Evolutionary conservation across 2,888 invertebrate genomes (phyloP).

Genomic region (Heliothis peltigera): DNA sequence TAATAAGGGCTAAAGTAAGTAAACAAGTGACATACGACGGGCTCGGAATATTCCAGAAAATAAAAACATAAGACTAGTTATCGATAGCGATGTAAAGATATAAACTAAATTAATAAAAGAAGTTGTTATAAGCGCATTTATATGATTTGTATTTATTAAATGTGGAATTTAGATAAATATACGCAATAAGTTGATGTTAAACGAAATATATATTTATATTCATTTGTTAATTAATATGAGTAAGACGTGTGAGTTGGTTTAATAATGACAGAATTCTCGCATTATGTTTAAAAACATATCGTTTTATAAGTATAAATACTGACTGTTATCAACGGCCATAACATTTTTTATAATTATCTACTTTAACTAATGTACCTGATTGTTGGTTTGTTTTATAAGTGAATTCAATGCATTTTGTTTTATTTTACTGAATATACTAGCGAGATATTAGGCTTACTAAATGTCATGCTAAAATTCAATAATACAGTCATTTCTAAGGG

Average conservation of each 20-base stretch:
- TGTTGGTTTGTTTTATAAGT: slow-evolving; percentile 54
- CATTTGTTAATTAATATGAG: slow-evolving; percentile 44
- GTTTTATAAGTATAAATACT: slow-evolving; percentile 34
- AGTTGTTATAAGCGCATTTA: slow-evolving; percentile 50
- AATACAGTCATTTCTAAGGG: slow-evolving; percentile 38
- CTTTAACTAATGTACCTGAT: slow-evolving; percentile 60
- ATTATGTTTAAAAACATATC: slow-evolving; percentile 43
- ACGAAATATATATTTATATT: slow-evolving; percentile 34
- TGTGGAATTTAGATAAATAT: slow-evolving; percentile 43
- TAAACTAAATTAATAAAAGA: slow-evolving; percentile 34
- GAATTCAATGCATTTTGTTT: slow-evolving; percentile 40
- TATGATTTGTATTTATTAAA: slow-evolving; percentile 53
- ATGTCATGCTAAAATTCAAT: slow-evolving; percentile 37
- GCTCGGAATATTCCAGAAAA: slow-evolving; percentile 34
- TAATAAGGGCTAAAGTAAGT: slow-evolving; percentile 10
- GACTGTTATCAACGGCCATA: slow-evolving; percentile 55
- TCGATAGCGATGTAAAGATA: slow-evolving; percentile 54
- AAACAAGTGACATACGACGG: slow-evolving; percentile 24
- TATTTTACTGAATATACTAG: slow-evolving; percentile 30
- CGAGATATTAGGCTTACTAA: slow-evolving; percentile 44
- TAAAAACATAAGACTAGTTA: slow-evolving; percentile 59
- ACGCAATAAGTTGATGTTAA: slow-evolving; percentile 54
- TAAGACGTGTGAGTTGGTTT: slow-evolving; percentile 18
- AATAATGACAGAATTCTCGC: slow-evolving; percentile 10
- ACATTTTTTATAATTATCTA: slow-evolving; percentile 43